These are phyloP conservation scores for Hormaphis cornu DNA, from an alignment of 1,140 invertebrate species.

Conservation along the genomic window DNA sequence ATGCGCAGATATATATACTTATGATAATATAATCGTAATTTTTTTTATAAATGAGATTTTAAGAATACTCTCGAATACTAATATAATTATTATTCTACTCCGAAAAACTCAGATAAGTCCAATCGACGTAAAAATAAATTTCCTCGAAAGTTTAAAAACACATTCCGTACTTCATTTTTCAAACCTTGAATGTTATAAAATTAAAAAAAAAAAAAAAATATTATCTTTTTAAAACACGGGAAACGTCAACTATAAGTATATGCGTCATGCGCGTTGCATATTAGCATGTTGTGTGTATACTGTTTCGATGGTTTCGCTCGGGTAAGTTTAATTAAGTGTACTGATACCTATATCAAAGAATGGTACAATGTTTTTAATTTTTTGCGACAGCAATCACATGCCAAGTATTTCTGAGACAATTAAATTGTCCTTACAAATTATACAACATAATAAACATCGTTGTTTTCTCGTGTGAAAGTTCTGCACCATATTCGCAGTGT, in stretches of 20 bases:
- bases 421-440: background rate
- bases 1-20: too few species aligned
- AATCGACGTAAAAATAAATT: too few species aligned
- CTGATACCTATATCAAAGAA: too few species aligned
- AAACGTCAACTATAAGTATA: background rate
- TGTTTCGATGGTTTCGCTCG: background rate
- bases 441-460: background rate
- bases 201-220: too few species aligned
- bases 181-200: background rate
- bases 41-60: too few species aligned
- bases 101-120: too few species aligned
- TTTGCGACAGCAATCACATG: background rate
- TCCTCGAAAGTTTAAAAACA: too few species aligned
- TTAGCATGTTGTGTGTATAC: too few species aligned
- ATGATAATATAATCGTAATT: too few species aligned
- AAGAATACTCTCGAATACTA: too few species aligned
- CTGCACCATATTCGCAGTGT: background rate
- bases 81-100: too few species aligned
- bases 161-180: background rate
- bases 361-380: background rate
- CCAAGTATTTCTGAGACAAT: slow-evolving; percentile 2
- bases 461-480: slow-evolving; percentile 4
- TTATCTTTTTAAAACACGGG: background rate
- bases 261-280: background rate
- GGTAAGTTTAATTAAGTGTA: background rate